phyloP scores from a whole-genome alignment of 2,888 invertebrate genomes.

The Ichneumoninae sp. region DNA sequence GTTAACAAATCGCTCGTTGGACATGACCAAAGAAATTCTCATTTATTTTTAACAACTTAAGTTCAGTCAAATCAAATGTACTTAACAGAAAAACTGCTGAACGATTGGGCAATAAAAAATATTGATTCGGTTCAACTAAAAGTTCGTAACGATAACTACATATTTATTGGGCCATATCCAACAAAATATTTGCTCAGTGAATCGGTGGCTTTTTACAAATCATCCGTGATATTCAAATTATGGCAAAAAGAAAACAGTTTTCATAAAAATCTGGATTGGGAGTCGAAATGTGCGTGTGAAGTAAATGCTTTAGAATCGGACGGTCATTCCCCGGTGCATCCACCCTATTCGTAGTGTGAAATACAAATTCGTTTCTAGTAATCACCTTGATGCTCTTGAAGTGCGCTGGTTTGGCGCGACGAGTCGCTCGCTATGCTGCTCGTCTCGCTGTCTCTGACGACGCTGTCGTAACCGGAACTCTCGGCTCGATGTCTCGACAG shows the following conservation, averaged over 20 bases:
- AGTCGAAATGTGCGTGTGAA: not conserved
- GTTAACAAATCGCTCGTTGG: no score
- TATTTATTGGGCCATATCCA: no score
- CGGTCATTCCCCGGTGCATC: not conserved
- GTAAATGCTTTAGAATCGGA: not conserved
- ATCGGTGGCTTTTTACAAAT: no score
- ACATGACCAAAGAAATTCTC: no score
- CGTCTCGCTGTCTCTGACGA: constrained; percentile 94
- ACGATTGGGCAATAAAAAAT: no score
- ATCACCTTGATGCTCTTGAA: constrained; percentile 82
- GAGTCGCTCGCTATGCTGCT: constrained; percentile 92
- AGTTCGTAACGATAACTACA: no score
- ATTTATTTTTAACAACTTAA: not conserved
- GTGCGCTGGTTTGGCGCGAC: constrained; percentile 85
- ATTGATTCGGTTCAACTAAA: no score
- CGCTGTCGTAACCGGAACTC: constrained; percentile 95
- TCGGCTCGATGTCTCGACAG: constrained; percentile 91
- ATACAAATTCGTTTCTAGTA: not conserved
- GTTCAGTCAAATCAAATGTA: no score
- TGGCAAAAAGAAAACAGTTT: no score
- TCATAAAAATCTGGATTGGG: not conserved
- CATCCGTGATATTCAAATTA: no score
- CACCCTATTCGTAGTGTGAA: not conserved
- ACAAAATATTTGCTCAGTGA: no score
- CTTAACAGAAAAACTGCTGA: no score